Conservation (phyloP, 2,888 invertebrate species). For the Pedicia rivosa region DNA sequence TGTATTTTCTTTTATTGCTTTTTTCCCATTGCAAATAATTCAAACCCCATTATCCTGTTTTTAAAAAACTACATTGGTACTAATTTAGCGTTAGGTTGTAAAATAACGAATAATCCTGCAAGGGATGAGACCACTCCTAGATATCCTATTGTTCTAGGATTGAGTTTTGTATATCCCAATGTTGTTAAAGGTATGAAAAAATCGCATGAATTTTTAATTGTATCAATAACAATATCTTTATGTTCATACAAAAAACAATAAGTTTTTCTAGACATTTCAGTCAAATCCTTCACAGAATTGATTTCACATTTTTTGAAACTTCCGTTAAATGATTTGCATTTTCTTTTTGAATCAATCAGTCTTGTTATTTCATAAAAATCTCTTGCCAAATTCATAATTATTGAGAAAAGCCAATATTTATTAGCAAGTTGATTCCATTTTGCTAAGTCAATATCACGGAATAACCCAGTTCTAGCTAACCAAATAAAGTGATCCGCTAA, state of each 20-base stretch:
- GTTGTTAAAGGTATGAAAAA: slow-evolving; percentile 72
- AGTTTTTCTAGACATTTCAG: slow-evolving; percentile 18
- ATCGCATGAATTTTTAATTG: slow-evolving; percentile 74
- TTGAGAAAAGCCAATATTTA: slow-evolving; percentile 72
- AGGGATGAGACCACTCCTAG: slow-evolving; percentile 68
- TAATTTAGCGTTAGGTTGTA: slow-evolving; percentile 66
- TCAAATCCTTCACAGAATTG: slow-evolving; percentile 18
- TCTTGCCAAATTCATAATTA: slow-evolving; percentile 60
- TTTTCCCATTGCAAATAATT: no score
- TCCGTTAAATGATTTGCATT: slow-evolving; percentile 23
- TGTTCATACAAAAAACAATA: slow-evolving; percentile 24
- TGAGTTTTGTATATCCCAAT: slow-evolving; percentile 59
- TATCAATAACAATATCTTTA: slow-evolving; percentile 62
- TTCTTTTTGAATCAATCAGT: slow-evolving; percentile 39
- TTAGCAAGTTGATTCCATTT: slow-evolving; percentile 61
- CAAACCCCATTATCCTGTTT: no score
- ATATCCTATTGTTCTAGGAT: slow-evolving; percentile 60
- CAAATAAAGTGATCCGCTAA: slow-evolving; percentile 78
- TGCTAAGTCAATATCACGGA: slow-evolving; percentile 47
- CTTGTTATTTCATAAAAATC: slow-evolving; percentile 72
- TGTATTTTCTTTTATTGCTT: no score
- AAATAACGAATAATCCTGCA: slow-evolving; percentile 57
- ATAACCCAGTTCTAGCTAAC: slow-evolving; percentile 57
- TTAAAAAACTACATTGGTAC: slow-evolving; percentile 42
- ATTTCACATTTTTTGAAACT: slow-evolving; percentile 11